Evolutionary conservation across 2,797 vertebrate genomes (phyloP), one percentile per base, ranked within the genome.

Genomic region (Arctocebus calabarensis): DNA sequence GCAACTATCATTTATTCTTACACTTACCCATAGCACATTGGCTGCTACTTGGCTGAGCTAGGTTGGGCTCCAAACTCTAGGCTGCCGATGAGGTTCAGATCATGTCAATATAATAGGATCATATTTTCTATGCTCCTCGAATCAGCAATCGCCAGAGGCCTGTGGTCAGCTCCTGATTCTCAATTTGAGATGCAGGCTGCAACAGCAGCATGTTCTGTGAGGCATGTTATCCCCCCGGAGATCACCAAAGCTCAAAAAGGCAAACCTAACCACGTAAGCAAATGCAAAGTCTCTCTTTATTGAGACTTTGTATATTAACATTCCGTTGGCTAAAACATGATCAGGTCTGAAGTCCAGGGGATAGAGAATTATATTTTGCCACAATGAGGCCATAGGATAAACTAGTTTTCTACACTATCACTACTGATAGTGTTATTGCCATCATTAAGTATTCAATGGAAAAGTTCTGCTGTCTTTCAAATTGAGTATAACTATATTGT

Each of bases 401-500:
- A 71, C 43, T 23, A 61, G 17, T 40, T 77, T 81, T 71, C 43
- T 32, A 10, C 4, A 9, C 6, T 29, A 32, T 7, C 14, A 17
- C 81, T 81, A n/a, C 12, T 73, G 7, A 66, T 40, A 40, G 1
- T 75, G 12, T 88, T 27, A 61, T 20, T 75, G 70, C 14, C 12
- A 45, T n/a, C 37, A 32, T 84, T 91, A 43, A 92, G 9, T 19
- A 85, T 22, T 62, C 83, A 88, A 59, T 74, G 81, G 29, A 74
- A 59, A 52, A 78, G 14, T 52, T 88, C 32, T 74, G 20, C 68
- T 93, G 89, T 75, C 59, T 74, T 93, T 34, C 32, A 81, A 78
- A 34, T 19, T 86, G 17, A 89, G 27, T 25, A 45, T 45, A 29
- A 20, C 22, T 57, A 91, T 64, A 61, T 32, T 29, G 14, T 86